Conservation (phyloP, 2,797 vertebrate species). For the Pseudochirops corinnae region DNA sequence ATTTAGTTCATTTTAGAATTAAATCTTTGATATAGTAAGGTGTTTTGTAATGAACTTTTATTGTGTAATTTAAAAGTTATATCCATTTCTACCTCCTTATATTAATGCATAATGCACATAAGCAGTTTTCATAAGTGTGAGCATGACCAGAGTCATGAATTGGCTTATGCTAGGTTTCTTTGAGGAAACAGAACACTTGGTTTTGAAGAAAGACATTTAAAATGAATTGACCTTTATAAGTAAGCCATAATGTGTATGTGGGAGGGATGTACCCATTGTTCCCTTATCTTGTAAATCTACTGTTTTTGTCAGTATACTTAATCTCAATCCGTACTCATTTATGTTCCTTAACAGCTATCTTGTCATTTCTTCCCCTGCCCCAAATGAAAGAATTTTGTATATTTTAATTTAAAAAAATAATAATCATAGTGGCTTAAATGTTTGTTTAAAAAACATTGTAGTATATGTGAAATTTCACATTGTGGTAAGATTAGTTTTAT, state of each 20-base stretch:
- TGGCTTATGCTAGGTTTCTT: background rate
- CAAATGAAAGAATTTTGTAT: background rate
- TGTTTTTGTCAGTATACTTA: background rate
- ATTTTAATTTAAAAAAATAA: background rate
- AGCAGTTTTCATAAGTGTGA: background rate
- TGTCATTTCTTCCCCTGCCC: background rate
- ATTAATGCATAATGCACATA: background rate
- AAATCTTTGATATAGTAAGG: background rate
- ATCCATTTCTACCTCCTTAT: background rate
- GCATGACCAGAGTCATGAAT: background rate
- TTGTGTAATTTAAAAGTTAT: background rate
- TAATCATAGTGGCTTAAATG: background rate
- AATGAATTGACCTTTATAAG: background rate
- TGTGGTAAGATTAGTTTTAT: background rate
- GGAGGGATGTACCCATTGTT: background rate
- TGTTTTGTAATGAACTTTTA: background rate
- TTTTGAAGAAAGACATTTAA: background rate
- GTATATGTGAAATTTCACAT: background rate
- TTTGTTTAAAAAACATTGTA: background rate
- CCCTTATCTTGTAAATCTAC: background rate
- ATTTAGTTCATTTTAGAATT: background rate
- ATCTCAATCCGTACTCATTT: background rate
- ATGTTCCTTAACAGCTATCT: background rate
- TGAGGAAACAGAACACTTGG: background rate
- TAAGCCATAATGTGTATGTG: background rate